These are phyloP conservation scores for Brachyhypopomus gauderio DNA, from an alignment of 2,113 vertebrate species.

Conservation along the genomic window DNA sequence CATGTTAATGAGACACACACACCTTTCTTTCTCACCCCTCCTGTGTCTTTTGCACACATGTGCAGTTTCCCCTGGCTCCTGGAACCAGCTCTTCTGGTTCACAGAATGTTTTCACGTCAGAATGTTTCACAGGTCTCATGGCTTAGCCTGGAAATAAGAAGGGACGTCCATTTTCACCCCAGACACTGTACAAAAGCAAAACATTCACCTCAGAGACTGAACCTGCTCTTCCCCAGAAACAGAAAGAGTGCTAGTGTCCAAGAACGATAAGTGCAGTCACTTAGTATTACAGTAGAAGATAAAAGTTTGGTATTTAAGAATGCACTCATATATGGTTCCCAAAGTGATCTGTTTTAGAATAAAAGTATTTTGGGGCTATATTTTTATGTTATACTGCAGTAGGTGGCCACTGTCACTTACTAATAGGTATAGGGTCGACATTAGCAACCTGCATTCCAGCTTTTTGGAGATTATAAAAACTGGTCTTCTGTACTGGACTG, in stretches of 20 bases:
- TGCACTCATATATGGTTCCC: not conserved
- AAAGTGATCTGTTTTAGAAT: not conserved
- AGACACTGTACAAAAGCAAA: not conserved
- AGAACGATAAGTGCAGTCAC: too few species aligned
- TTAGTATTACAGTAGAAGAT: not conserved
- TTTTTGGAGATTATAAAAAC: not conserved
- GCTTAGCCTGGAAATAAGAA: slow-evolving; percentile 8
- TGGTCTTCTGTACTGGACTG: not conserved
- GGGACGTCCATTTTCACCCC: not conserved
- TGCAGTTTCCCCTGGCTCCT: too few species aligned
- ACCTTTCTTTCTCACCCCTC: too few species aligned
- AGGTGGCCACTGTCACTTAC: not conserved
- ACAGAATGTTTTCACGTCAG: too few species aligned
- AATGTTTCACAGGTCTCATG: not conserved
- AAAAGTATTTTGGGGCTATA: not conserved
- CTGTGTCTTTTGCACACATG: too few species aligned
- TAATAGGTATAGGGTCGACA: too few species aligned
- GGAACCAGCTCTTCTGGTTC: too few species aligned
- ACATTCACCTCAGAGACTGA: not conserved
- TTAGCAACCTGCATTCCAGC: too few species aligned
- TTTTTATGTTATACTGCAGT: not conserved
- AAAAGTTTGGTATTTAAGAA: not conserved
- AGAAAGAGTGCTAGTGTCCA: too few species aligned
- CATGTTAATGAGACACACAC: too few species aligned
- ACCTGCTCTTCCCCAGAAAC: not conserved